These are phyloP conservation scores for Pollachius pollachius DNA, from an alignment of 2,113 vertebrate species.

Conservation along the genomic window DNA sequence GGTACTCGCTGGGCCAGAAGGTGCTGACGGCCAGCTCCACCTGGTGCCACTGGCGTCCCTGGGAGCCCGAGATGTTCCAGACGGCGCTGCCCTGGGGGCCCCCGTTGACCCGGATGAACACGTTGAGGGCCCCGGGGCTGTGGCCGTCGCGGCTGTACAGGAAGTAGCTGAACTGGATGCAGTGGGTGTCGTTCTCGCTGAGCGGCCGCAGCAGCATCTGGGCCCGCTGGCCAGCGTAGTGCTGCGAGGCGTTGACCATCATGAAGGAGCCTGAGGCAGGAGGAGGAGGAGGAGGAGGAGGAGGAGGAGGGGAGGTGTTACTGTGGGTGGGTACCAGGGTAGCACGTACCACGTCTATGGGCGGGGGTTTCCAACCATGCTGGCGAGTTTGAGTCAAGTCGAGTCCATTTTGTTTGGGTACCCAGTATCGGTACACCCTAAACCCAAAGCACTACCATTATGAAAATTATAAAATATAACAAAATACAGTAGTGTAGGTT, in stretches of 20 bases:
- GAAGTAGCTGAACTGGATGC: conserved; percentile 97
- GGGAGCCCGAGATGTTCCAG: conserved; percentile 89
- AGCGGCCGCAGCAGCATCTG: conserved; percentile 86
- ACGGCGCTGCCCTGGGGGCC: conserved; percentile 85
- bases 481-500: too few species aligned
- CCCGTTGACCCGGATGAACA: conserved; percentile 86
- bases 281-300: neutral
- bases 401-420: too few species aligned
- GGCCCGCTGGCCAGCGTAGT: conserved; percentile 81
- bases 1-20: conserved; percentile 97
- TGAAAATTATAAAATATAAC: too few species aligned
- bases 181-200: conserved; percentile 97
- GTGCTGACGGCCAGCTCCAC: conserved; percentile 93
- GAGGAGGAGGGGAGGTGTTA: neutral
- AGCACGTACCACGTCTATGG: neutral
- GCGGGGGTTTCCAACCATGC: too few species aligned
- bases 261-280: conserved; percentile 82
- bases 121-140: conserved; percentile 84
- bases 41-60: conserved; percentile 91
- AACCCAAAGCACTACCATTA: too few species aligned
- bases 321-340: neutral
- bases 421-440: too few species aligned
- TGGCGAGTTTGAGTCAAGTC: too few species aligned
- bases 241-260: conserved; percentile 93
- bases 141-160: conserved; percentile 88